Conservation (phyloP, 1,140 invertebrate genomes). For the Zaprionus vittiger region DNA sequence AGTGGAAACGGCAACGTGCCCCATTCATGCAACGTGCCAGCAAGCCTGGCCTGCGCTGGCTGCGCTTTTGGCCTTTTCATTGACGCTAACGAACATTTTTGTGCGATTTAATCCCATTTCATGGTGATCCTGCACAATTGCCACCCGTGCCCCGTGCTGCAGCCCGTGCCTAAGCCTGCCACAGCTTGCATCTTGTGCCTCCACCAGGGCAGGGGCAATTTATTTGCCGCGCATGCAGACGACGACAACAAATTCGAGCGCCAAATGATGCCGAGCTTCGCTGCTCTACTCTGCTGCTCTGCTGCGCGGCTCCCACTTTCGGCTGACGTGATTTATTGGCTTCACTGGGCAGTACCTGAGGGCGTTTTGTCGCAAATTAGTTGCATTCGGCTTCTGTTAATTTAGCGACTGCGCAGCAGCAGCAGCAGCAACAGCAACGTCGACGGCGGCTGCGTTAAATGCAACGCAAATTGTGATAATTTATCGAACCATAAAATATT, state of each 20-base stretch:
- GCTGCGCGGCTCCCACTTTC: constrained; percentile 63
- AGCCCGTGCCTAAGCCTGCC: constrained; percentile 37
- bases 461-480: constrained; percentile 82
- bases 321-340: constrained; percentile 81
- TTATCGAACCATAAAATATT: constrained; percentile 63
- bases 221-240: constrained; percentile 76
- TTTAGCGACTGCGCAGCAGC: constrained; percentile 61
- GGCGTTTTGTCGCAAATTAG: constrained; percentile 83
- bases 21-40: constrained; percentile 61
- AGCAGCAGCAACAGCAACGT: constrained; percentile 17
- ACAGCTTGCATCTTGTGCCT: background rate
- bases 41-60: constrained; percentile 36
- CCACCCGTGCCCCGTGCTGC: constrained; percentile 39
- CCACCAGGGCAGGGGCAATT: constrained; percentile 53
- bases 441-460: constrained; percentile 51
- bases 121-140: constrained; percentile 83
- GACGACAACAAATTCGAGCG: constrained; percentile 79
- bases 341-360: constrained; percentile 69
- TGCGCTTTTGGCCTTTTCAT: constrained; percentile 76
- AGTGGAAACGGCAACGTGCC: constrained; percentile 17
- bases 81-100: constrained; percentile 83
- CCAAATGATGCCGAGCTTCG: constrained; percentile 75
- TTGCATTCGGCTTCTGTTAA: constrained; percentile 83
- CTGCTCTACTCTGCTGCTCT: constrained; percentile 12
- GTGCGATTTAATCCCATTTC: constrained; percentile 83